Conservation (phyloP, 2,888 invertebrate genomes). For the Orthosia incerta region DNA sequence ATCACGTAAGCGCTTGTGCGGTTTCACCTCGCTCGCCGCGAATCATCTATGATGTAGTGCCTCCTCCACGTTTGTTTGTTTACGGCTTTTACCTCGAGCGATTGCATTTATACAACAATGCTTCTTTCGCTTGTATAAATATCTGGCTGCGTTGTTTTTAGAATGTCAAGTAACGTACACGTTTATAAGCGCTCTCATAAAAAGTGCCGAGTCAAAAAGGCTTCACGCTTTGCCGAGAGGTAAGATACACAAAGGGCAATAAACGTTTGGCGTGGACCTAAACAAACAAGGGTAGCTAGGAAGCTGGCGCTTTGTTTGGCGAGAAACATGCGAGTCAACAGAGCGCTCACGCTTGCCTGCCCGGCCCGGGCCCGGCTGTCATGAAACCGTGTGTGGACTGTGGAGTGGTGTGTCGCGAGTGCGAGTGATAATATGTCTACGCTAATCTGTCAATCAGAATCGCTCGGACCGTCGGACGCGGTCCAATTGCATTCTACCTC, state of each 20-base stretch:
- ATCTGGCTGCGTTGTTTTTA: slow-evolving; percentile 71
- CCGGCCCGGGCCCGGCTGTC: slow-evolving; percentile 66
- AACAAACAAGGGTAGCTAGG: slow-evolving; percentile 91
- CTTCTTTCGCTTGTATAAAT: slow-evolving; percentile 68
- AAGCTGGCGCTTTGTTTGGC: slow-evolving; percentile 89
- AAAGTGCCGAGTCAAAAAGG: slow-evolving; percentile 90
- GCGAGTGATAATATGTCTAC: slow-evolving; percentile 63
- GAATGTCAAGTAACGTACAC: slow-evolving; percentile 81
- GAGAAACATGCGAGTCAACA: slow-evolving; percentile 90
- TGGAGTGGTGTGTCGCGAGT: not conserved
- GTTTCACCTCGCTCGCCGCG: slow-evolving; percentile 75
- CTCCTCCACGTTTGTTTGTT: slow-evolving; percentile 69
- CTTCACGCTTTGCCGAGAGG: slow-evolving; percentile 88
- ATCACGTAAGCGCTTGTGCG: slow-evolving; percentile 75
- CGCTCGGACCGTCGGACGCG: slow-evolving; percentile 53
- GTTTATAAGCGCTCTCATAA: slow-evolving; percentile 87
- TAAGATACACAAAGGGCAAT: slow-evolving; percentile 89
- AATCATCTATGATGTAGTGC: slow-evolving; percentile 71
- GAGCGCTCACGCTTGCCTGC: slow-evolving; percentile 69
- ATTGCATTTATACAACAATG: slow-evolving; percentile 69
- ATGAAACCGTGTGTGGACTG: slow-evolving; percentile 67
- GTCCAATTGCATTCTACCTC: slow-evolving; percentile 53
- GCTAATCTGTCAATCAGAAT: slow-evolving; percentile 81
- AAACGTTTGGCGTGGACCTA: slow-evolving; percentile 89
- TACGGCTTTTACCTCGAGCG: slow-evolving; percentile 70